A percentile compares a stretch with the other conserved stretches of the same genome.
Evolutionary conservation across 2,797 vertebrate species (phyloP).

Genomic region (Pelobates cultripes): DNA sequence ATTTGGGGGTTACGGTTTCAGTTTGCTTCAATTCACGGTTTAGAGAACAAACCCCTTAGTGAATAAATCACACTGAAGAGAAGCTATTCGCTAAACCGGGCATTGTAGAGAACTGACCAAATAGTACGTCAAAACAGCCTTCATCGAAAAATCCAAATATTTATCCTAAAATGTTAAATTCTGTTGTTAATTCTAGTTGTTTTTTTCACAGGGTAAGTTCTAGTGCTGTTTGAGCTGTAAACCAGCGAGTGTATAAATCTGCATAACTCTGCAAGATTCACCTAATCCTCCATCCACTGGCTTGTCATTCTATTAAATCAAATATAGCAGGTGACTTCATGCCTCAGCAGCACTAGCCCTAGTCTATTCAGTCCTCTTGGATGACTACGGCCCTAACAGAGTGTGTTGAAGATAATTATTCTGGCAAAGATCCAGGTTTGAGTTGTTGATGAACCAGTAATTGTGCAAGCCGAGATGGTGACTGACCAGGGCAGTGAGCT

Average conservation of each 20-base stretch:
- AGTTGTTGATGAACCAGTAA: constrained; percentile 44
- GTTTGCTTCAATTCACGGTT: too few species aligned
- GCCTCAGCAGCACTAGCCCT: neutral
- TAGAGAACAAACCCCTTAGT: too few species aligned
- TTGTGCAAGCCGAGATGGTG: constrained; percentile 33
- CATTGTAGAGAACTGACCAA: too few species aligned
- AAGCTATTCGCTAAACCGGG: too few species aligned
- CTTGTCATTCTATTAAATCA: constrained; percentile 15
- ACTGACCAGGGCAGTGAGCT: constrained; percentile 29
- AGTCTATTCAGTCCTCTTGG: neutral
- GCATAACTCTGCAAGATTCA: neutral
- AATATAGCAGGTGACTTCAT: constrained; percentile 35
- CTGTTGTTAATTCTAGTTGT: too few species aligned
- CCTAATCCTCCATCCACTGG: constrained; percentile 28
- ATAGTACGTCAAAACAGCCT: too few species aligned
- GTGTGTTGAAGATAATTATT: constrained; percentile 36
- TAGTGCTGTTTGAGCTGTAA: too few species aligned
- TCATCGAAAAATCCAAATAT: too few species aligned
- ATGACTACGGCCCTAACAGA: constrained; percentile 29
- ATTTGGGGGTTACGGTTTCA: too few species aligned
- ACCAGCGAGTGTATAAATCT: neutral
- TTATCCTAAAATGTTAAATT: too few species aligned
- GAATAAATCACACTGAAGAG: too few species aligned
- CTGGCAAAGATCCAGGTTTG: constrained; percentile 33
- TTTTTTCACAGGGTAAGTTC: too few species aligned